Percentiles rank a stretch among this genome's conserved stretches.
Evolutionary conservation across 2,113 vertebrate species (phyloP).

Genomic region (Phocoena sinus): DNA sequence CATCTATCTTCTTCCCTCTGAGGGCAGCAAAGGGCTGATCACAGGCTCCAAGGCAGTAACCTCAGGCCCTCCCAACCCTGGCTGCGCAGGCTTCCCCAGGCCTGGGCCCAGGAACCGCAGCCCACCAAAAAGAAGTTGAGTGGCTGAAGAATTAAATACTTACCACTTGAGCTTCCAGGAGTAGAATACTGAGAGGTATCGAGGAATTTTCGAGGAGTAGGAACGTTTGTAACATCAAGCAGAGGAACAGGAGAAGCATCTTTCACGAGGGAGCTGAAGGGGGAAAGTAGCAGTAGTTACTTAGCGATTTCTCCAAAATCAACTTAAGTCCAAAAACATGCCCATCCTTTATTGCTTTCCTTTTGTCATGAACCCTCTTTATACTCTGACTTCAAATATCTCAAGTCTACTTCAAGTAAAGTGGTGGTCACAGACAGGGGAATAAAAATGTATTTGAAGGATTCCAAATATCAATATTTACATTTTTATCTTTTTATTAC

Average conservation of each 20-base stretch:
- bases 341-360: not conserved
- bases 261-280: slow-evolving; percentile 84
- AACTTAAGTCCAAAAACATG: not conserved
- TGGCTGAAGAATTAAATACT: slow-evolving; percentile 54
- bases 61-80: not conserved
- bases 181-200: slow-evolving; percentile 90
- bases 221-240: slow-evolving; percentile 91
- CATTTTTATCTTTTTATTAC: not conserved
- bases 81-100: not conserved
- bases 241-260: slow-evolving; percentile 85
- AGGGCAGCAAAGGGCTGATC: not conserved
- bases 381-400: not conserved
- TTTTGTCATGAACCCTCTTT: not conserved
- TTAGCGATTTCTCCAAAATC: not conserved
- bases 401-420: not conserved
- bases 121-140: slow-evolving; percentile 27
- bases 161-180: slow-evolving; percentile 86
- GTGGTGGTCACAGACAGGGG: not conserved
- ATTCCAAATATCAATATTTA: not conserved
- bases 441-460: not conserved
- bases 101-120: not conserved
- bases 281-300: not conserved
- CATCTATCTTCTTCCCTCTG: not conserved
- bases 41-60: not conserved
- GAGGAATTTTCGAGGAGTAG: slow-evolving; percentile 92